Evolutionary conservation across 2,797 vertebrate genomes (phyloP), one percentile per base, ranked within the genome.

Genomic region (Acipenser transmontanus): DNA sequence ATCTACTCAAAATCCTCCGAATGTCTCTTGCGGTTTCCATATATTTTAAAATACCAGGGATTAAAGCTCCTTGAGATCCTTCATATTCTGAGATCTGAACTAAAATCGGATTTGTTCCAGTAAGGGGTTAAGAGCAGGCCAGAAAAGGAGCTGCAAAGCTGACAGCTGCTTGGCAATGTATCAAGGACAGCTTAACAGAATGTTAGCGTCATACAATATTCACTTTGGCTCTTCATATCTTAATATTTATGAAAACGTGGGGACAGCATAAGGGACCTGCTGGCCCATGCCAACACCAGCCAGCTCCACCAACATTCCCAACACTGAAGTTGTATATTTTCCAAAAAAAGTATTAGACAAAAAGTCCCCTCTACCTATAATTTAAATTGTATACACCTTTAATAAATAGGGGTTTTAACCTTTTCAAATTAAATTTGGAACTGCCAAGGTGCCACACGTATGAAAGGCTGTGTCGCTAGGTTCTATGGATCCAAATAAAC

Each of bases 91-190:
- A 61, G 86, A 86, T 79, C 82, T 77, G 84, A 78, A 85, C 85
- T 87, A 85, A 88, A 89, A 89, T 80, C 85, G 82, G 86, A 89
- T 88, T 89, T 87, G 88, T 88, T 89, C 87, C 87, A 87, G 85
- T 85, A 87, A 83, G 83, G 85, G 86, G 84, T 86, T 84, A 85
- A 84, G 69, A 60, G 54, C 79, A 85, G 73, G 56, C 72, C 47
- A 83, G 82, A 84, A 77, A 62, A 81, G 77, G 74, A 63, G 60
- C 63, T 13, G 69, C 64, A 73, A 85, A 88, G 84, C 84, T 83
- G 87, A 89, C 86, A 89, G 89, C 88, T 89, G 87, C 82, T 82
- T 88, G 87, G 86, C 85, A 84, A 82, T 72, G 79, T 78, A 83
- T 87, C 87, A 86, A 87, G 84, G 77, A 71, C 85, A 86, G 87